Conservation (phyloP, 2,797 vertebrate genomes). For the Anolis apletophallus region DNA sequence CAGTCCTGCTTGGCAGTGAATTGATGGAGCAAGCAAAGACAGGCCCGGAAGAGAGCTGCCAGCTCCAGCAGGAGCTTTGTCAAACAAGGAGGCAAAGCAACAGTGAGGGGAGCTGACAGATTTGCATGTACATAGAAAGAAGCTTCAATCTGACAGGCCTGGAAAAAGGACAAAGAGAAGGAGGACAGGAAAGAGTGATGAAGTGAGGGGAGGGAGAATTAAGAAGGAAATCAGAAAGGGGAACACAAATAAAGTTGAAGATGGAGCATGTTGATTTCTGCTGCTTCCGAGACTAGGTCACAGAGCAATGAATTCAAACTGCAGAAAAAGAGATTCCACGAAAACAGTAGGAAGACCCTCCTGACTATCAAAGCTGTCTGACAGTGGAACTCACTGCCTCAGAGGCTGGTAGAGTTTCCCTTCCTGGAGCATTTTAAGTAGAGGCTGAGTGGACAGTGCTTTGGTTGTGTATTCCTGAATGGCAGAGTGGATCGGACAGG, state of each 20-base stretch:
- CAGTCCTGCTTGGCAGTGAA: not conserved
- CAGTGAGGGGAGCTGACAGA: not conserved
- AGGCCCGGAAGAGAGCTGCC: slow-evolving; percentile 13
- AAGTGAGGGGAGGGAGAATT: not conserved
- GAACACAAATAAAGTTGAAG: not conserved
- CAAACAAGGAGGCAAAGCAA: not conserved
- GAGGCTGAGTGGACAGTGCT: too few relatives aligned
- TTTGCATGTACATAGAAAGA: not conserved
- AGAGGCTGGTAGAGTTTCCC: too few relatives aligned
- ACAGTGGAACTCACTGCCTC: too few relatives aligned
- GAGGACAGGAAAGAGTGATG: not conserved
- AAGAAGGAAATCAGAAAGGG: not conserved
- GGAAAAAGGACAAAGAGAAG: not conserved
- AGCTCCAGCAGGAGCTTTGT: not conserved
- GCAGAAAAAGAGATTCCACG: too few relatives aligned
- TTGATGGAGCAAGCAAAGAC: slow-evolving; percentile 10
- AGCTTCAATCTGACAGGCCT: slow-evolving; percentile 4
- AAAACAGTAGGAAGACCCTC: too few relatives aligned
- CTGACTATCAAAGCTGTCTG: too few relatives aligned
- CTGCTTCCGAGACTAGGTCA: too few relatives aligned
- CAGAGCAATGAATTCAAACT: too few relatives aligned
- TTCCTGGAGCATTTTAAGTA: too few relatives aligned
- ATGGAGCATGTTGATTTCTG: too few relatives aligned
- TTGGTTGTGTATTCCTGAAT: too few relatives aligned
- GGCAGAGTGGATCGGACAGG: too few relatives aligned